Evolutionary conservation across 1,140 invertebrate genomes (phyloP), one percentile per base, ranked within the genome.

Genomic region (Mylabris phalerata): DNA sequence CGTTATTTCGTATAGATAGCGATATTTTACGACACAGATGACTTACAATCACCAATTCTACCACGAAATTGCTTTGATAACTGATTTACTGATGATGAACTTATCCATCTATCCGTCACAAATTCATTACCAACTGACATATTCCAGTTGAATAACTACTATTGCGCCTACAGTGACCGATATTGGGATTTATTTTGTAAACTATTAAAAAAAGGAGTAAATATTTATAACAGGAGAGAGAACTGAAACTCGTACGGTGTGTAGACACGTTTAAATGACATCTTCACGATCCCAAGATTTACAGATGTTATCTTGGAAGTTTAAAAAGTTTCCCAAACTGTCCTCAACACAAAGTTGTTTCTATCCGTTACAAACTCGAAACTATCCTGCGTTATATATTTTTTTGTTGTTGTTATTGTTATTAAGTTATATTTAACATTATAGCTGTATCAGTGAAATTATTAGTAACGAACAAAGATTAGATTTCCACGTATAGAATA

Each of bases 301-400:
- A 54, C 51, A 54, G 51, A 54, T 32, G 51, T 45, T 46, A 54
- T 54, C 27, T 54, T 32, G 32, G n/a, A 46, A 51, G 32, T 51
- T 51, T 41, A 51, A 51, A 51, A 54, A 45, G 26, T 46, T 54
- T 54, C 32, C 51, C 32, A 46, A 54, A 54, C 42, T 46, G 51
- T 38, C 26, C 51, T 39, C 24, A 41, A 42, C 49, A 32, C 32
- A 32, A 32, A 32, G 32, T 32, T 5, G 7, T 7, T 32, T 32
- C 32, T 32, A 5, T 4, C 32, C 7, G 32, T 32, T 32, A 32
- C 32, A 32, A 32, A 32, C 32, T 32, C 32, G 0, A 32, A 32
- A 4, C 32, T 5, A 7, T 32, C 7, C 32, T 32, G 4, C 32
- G 32, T 3, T 32, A 5, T 32, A 4, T 4, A 7, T 32, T 32